phyloP scores from a whole-genome alignment of 2,113 vertebrate species.

The Plecturocebus donacophilus region DNA sequence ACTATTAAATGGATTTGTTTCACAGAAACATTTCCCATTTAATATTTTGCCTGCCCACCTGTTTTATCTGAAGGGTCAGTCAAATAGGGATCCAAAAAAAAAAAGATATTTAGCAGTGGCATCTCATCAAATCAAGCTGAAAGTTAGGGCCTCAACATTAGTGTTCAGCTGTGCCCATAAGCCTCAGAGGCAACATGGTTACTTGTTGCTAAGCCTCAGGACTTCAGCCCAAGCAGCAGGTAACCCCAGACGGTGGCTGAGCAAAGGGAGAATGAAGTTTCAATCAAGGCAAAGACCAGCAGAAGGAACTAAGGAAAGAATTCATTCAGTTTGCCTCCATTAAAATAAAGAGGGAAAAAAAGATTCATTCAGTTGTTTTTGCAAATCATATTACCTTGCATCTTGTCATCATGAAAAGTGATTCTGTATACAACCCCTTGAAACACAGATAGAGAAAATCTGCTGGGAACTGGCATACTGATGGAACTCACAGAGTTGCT shows the following conservation, averaged over 20 bases:
- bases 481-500: slow-evolving; percentile 22
- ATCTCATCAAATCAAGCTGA: background rate
- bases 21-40: slow-evolving; percentile 17
- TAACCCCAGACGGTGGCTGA: background rate
- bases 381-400: background rate
- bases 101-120: background rate
- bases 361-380: background rate
- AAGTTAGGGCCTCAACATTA: background rate
- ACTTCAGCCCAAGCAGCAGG: background rate
- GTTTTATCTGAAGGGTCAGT: slow-evolving; percentile 31
- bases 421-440: background rate
- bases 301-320: background rate
- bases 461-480: background rate
- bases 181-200: background rate
- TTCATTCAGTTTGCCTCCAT: background rate
- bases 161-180: background rate
- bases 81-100: background rate
- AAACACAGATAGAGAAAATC: background rate
- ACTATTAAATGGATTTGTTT: background rate
- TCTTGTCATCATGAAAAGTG: slow-evolving; percentile 18
- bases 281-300: background rate
- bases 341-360: background rate
- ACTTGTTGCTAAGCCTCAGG: background rate
- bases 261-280: background rate
- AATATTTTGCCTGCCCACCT: background rate